Base-by-base conservation (phyloP, 2,113 vertebrate species). In the Ptychochromis oligacanthus region DNA sequence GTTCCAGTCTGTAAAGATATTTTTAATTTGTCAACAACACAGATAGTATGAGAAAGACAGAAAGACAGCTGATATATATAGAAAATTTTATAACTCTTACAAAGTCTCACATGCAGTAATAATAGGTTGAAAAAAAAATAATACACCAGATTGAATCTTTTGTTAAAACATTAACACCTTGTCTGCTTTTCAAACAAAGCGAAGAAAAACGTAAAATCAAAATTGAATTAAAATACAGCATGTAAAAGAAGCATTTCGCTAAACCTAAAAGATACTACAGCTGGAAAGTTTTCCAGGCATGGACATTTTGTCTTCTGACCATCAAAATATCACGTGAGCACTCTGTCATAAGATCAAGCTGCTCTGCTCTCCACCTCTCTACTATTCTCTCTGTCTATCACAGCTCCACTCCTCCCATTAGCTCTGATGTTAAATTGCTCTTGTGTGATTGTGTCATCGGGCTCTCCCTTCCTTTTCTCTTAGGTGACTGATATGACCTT, bases 401-500 rank as follows among this genome's bases (percentile, higher is more conserved):
- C 85, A 40, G 84, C 78, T 43, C 56, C 87, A 61, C 91, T 93
- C 91, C 92, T 91, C 92, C 95, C 91, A 95, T 94, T 94, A 94
- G 72, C 93, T 93, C 91, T 85, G 74, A 93, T 94, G 93, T 93
- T 93, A 96, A 96, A 95, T 95, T 93, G 92, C 91, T 94, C 93
- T 88, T 55, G 90, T 87, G 91, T 87, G 91, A 94, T 94, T 93
- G 88, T 93, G 94, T 94, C 94, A 94, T 82, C 65, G 90, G 90
- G 89, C 88, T 87, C 89, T 90, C 89, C 86, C 91, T 91, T 90
- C 82, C 87, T 82, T 93, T 93, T 94, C 92, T 94, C 88, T 87
- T 74, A 86, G 93, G 91, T 95, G 95, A 95, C 93, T 93, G 90
- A 95, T 95, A 94, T 95, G 95, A 96, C 96, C 96, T 96, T 96